These are phyloP conservation scores for Polymixis flavicincta DNA, from an alignment of 2,888 invertebrate genomes.

Conservation along the genomic window DNA sequence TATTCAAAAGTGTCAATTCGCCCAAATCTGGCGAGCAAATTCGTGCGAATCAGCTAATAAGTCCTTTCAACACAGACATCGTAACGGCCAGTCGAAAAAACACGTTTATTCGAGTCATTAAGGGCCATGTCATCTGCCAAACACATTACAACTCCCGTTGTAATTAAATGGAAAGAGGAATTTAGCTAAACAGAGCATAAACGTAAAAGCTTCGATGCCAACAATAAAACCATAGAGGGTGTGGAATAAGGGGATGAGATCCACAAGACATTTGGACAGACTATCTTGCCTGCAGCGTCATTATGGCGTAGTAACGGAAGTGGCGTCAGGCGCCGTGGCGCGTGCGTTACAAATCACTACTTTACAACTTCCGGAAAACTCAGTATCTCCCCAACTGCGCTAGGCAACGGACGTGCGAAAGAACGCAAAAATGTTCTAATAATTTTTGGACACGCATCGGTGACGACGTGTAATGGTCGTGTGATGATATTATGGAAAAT, in stretches of 20 bases:
- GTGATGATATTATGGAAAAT: conserved; percentile 89
- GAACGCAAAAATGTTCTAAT: conserved; percentile 79
- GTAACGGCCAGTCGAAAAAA: conserved; percentile 62
- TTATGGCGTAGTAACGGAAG: conserved; percentile 86
- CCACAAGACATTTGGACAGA: conserved; percentile 72
- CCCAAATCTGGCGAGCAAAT: no score
- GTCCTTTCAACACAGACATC: conserved; percentile 35
- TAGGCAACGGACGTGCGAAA: conserved; percentile 81
- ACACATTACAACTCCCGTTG: conserved; percentile 80
- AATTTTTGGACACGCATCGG: conserved; percentile 86
- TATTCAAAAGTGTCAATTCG: no score
- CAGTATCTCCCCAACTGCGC: conserved; percentile 79
- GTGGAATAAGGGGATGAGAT: conserved; percentile 69
- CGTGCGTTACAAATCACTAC: conserved; percentile 91
- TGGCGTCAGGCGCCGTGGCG: conserved; percentile 88
- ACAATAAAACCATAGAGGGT: conserved; percentile 78
- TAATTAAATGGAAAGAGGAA: conserved; percentile 87
- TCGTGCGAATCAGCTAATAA: no score
- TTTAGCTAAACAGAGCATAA: conserved; percentile 87
- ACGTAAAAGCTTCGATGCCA: conserved; percentile 80
- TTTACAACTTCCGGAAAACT: conserved; percentile 89
- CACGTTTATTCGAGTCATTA: conserved; percentile 78
- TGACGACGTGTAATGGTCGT: conserved; percentile 84
- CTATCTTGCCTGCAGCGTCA: conserved; percentile 79
- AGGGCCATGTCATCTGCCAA: conserved; percentile 80